phyloP scores from a whole-genome alignment of 2,797 vertebrate species.

The Acanthiza pusilla region DNA sequence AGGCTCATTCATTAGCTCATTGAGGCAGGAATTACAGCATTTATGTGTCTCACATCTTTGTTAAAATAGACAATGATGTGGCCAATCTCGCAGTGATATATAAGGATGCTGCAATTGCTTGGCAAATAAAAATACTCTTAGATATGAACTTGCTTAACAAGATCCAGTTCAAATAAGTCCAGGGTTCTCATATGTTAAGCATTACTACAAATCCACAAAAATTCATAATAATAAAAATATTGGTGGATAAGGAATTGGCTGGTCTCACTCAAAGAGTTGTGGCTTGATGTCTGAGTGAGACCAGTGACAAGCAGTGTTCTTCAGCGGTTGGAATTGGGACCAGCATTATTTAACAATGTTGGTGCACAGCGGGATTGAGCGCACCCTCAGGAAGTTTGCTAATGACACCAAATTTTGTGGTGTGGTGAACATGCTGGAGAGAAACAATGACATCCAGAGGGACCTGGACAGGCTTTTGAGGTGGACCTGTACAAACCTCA shows the following conservation, averaged over 20 bases:
- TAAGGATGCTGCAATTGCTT: neutral
- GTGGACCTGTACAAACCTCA: neutral
- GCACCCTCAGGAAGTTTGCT: neutral
- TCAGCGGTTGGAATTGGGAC: fast-evolving
- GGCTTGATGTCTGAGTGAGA: neutral
- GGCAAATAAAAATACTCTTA: neutral
- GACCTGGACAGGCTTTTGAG: neutral
- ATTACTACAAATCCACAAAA: neutral
- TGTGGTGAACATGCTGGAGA: neutral
- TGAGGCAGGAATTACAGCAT: neutral
- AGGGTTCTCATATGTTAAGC: neutral
- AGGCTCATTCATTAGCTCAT: neutral
- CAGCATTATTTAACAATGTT: neutral
- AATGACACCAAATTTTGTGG: neutral
- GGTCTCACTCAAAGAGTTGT: neutral
- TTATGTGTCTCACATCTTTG: neutral
- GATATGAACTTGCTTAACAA: neutral
- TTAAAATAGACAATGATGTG: neutral
- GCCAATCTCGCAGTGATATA: neutral
- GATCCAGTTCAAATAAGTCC: neutral
- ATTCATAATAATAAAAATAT: neutral
- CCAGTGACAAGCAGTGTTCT: neutral
- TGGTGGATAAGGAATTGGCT: neutral
- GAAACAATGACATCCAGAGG: fast-evolving
- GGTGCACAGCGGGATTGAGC: neutral